A percentile compares a stretch with the other conserved stretches of the same genome.
phyloP scores from a whole-genome alignment of 2,888 invertebrate species.

The Pollenia amentaria region DNA sequence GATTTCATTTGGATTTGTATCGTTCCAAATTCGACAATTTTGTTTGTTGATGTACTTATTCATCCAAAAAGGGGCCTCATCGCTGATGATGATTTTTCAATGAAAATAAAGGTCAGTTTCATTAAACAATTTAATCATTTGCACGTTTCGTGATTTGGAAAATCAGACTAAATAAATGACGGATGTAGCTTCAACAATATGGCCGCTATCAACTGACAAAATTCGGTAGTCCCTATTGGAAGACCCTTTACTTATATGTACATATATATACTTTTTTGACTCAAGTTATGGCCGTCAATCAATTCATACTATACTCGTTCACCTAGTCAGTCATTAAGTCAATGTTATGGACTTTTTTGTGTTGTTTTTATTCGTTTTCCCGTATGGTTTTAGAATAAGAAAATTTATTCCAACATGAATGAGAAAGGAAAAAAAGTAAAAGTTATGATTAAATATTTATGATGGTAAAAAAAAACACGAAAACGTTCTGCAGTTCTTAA shows the following conservation, averaged over 20 bases:
- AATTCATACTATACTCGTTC: constrained; percentile 16
- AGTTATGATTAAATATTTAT: constrained; percentile 59
- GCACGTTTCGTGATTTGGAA: too few species aligned
- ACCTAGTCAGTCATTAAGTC: constrained; percentile 59
- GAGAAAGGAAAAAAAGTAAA: constrained; percentile 45
- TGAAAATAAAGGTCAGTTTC: too few species aligned
- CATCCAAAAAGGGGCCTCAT: too few species aligned
- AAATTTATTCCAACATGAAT: background rate
- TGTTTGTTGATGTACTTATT: too few species aligned
- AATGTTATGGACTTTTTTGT: constrained; percentile 55
- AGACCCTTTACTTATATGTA: background rate
- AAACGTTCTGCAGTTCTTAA: background rate
- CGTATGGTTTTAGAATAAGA: background rate
- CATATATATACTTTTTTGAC: background rate
- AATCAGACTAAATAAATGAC: too few species aligned
- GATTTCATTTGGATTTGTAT: too few species aligned
- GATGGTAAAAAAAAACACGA: constrained; percentile 16
- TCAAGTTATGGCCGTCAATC: background rate
- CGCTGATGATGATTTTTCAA: too few species aligned
- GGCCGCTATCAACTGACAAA: too few species aligned
- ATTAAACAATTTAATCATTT: too few species aligned
- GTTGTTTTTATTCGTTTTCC: constrained; percentile 4
- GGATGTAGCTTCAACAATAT: too few species aligned
- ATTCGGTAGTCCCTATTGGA: too few species aligned
- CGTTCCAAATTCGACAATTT: too few species aligned